phyloP scores from a whole-genome alignment of 2,113 vertebrate species.

The Onychorhynchus coronatus region DNA sequence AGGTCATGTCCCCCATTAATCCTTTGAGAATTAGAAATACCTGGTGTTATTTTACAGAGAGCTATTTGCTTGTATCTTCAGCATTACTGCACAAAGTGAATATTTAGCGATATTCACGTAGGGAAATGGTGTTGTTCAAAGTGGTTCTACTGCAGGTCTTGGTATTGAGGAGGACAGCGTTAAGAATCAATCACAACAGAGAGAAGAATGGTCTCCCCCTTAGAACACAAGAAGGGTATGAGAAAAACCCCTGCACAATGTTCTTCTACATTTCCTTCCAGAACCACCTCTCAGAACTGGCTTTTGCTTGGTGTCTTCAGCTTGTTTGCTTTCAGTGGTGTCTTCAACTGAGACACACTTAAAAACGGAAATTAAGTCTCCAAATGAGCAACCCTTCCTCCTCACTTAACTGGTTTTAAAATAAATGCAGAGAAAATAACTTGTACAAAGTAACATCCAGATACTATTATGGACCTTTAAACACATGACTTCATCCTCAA shows the following conservation, averaged over 20 bases:
- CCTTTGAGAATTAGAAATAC: not conserved
- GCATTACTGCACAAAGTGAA: not conserved
- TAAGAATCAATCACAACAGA: not conserved
- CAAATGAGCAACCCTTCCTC: accelerated
- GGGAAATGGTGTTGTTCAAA: not conserved
- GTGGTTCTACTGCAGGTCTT: not conserved
- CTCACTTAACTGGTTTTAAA: not conserved
- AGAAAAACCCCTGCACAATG: not conserved
- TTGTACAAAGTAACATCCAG: not conserved
- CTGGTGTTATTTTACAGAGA: not conserved
- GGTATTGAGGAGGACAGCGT: not conserved
- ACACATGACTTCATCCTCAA: not conserved
- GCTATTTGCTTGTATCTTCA: not conserved
- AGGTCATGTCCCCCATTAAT: not conserved
- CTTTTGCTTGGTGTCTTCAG: not conserved
- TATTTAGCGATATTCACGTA: not conserved
- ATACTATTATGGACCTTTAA: not conserved
- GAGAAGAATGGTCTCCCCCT: not conserved
- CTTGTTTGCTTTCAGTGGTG: not conserved
- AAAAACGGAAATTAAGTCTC: not conserved
- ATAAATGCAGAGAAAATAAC: not conserved
- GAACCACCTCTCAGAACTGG: not conserved
- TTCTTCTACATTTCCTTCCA: not conserved
- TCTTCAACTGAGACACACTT: not conserved
- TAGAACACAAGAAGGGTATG: not conserved